Evolutionary conservation across 2,113 vertebrate genomes (phyloP), one percentile per base, ranked within the genome.

Genomic region (Ctenomys sociabilis): DNA sequence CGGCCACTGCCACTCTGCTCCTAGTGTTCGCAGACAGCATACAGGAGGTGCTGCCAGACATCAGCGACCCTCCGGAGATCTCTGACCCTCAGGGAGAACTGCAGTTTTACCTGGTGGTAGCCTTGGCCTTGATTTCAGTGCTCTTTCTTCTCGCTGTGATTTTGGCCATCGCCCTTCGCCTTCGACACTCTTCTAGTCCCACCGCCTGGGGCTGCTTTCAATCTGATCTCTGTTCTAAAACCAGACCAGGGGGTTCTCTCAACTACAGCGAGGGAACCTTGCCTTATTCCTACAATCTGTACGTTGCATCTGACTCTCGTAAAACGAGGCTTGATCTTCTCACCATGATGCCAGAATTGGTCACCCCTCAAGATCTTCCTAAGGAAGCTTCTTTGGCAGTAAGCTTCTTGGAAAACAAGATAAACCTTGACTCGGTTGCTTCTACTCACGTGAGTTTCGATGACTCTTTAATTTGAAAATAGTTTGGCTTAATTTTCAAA

Each of bases 1-100:
- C 98, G 0, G 95, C 98, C 59, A 98, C 98, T 0, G 98, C 98
- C 84, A 97, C 95, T 5, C 83, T 96, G 83, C 97, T 35, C 0
- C 83, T 97, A 98, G 97, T 99, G 0, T 98, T 99, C 37, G 98
- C 99, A 0, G 97, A 98, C 49, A 97, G 81, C 84, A 24, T 97
- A 17, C 97, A 97, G 26, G 96, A 98, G 40, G 97, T 21, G 2
- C 66, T 97, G 37, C 97, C 98, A 0, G 96, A 98, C 22, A 95
- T 0, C 32, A 1, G 0, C 14, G 32, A 68, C 88, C 0, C 8
- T 0, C 0, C 37, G 17, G 66, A 70, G 66, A 70, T 77, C 6
- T 54, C 91, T 7, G 94, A 96, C 3, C 28, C 82, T 3, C 96
- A 97, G 40, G 72, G 22, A 0, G 97, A 98, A 30, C 90, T 98